phyloP scores from a whole-genome alignment of 1,140 invertebrate species.

The Bombus soroeensis region DNA sequence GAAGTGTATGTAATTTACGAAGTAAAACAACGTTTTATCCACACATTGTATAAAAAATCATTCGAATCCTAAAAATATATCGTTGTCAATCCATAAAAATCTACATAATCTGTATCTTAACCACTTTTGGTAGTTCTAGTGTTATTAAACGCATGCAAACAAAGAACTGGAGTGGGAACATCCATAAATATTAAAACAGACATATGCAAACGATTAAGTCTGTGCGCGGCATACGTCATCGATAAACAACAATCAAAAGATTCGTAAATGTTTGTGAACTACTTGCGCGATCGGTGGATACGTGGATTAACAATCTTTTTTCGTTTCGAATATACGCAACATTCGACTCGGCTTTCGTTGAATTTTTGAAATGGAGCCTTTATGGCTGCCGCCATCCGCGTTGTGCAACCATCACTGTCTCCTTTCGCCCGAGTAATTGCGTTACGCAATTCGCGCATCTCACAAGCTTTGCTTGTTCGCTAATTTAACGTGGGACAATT shows the following conservation, averaged over 20 bases:
- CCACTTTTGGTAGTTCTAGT: too few relatives aligned
- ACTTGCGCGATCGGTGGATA: neutral
- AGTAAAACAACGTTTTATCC: too few relatives aligned
- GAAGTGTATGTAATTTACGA: too few relatives aligned
- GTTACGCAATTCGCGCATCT: slow-evolving; percentile 42
- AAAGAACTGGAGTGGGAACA: too few relatives aligned
- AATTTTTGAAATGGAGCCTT: slow-evolving; percentile 17
- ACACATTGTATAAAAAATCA: too few relatives aligned
- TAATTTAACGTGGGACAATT: slow-evolving; percentile 15
- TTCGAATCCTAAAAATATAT: too few relatives aligned
- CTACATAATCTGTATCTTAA: too few relatives aligned
- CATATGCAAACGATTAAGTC: neutral
- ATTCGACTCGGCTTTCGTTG: slow-evolving; percentile 15
- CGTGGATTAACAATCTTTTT: too few relatives aligned
- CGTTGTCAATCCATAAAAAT: too few relatives aligned
- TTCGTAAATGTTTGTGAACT: neutral
- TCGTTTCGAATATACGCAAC: neutral
- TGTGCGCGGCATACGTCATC: neutral
- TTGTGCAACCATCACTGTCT: slow-evolving; percentile 32
- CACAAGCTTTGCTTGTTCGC: neutral
- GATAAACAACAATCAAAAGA: neutral
- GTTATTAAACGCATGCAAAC: too few relatives aligned
- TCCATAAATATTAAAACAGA: neutral
- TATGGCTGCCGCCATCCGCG: neutral
- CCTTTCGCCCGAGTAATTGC: slow-evolving; percentile 32